phyloP scores from a whole-genome alignment of 1,140 invertebrate species.

The Diprion similis region DNA sequence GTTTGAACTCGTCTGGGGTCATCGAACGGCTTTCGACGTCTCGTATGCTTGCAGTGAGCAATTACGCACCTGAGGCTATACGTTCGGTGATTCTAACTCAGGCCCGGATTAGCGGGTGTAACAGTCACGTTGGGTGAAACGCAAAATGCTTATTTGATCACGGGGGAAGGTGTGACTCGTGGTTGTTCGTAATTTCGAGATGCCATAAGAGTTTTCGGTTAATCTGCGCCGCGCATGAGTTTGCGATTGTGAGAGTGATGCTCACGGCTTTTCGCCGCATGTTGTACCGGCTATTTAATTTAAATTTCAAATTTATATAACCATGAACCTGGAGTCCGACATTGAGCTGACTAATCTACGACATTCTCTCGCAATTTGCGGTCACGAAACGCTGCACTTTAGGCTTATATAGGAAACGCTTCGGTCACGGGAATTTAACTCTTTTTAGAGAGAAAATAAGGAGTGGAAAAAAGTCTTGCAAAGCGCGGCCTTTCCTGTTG shows the following conservation, averaged over 20 bases:
- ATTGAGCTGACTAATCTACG: background rate
- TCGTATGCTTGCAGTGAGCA: background rate
- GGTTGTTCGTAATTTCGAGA: background rate
- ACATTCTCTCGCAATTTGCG: background rate
- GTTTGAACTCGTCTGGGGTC: background rate
- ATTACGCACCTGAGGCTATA: background rate
- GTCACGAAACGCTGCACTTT: background rate
- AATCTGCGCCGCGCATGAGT: background rate
- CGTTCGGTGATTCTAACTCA: background rate
- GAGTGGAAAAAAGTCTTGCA: background rate
- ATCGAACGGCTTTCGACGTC: background rate
- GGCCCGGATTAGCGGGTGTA: background rate
- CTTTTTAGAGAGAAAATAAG: slow-evolving; percentile 3
- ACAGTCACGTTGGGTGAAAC: too few relatives aligned
- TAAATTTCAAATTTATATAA: background rate
- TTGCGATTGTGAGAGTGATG: background rate
- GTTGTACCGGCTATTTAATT: background rate
- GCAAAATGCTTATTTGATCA: background rate
- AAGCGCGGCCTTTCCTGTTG: background rate
- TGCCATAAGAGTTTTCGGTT: background rate
- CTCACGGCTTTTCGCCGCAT: background rate
- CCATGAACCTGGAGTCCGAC: background rate
- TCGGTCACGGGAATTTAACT: slow-evolving; percentile 1
- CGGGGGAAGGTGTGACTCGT: background rate
- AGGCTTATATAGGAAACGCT: background rate